Conservation (phyloP, 2,888 invertebrate genomes). For the Ornithoptera alexandrae region DNA sequence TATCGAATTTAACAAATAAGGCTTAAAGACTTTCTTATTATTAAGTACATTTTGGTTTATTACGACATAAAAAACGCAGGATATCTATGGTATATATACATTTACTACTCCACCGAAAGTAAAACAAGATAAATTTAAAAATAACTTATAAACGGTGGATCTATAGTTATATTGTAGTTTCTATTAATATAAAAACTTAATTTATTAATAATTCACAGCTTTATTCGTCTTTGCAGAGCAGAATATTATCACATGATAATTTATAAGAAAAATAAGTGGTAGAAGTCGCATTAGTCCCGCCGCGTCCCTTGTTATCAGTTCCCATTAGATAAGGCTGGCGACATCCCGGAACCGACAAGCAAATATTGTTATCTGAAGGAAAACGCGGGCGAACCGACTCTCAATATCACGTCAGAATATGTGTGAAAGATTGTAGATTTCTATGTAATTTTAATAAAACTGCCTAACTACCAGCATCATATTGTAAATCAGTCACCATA, state of each 20-base stretch:
- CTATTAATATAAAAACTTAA: background rate
- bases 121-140: too few species aligned
- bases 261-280: slow-evolving; percentile 33
- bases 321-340: slow-evolving; percentile 46
- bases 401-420: slow-evolving; percentile 17
- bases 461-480: background rate
- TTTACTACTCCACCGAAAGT: too few species aligned
- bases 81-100: too few species aligned
- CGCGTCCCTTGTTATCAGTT: slow-evolving; percentile 43
- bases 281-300: slow-evolving; percentile 29
- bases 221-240: slow-evolving; percentile 4
- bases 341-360: slow-evolving; percentile 46
- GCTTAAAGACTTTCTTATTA: too few species aligned
- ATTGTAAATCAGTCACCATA: too few species aligned
- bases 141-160: too few species aligned
- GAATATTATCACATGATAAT: slow-evolving; percentile 35
- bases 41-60: too few species aligned
- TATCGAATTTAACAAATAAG: too few species aligned
- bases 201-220: too few species aligned
- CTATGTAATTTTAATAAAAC: slow-evolving; percentile 5
- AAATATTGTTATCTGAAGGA: slow-evolving; percentile 46
- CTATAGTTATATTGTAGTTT: background rate
- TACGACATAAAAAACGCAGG: too few species aligned
- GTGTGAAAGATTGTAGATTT: slow-evolving; percentile 18
- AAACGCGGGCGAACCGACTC: slow-evolving; percentile 30